Conservation (phyloP, 2,797 vertebrate genomes). For the Emydoidea blandingii region DNA sequence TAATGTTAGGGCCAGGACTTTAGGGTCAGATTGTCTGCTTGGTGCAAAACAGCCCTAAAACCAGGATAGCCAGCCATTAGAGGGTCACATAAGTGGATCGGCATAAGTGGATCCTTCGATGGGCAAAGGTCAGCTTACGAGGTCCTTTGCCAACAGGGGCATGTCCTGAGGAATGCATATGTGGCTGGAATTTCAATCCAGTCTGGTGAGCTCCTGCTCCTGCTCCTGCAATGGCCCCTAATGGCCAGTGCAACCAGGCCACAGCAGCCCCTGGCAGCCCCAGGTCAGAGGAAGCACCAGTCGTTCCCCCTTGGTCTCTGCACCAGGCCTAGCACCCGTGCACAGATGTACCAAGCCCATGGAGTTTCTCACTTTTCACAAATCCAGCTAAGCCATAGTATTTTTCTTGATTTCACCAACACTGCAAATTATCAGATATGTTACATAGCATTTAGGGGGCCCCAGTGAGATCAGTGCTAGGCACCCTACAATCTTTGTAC, state of each 20-base stretch:
- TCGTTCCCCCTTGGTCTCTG: neutral
- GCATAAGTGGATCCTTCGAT: neutral
- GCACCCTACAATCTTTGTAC: neutral
- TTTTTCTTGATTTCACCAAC: neutral
- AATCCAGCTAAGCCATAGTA: neutral
- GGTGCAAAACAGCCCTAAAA: neutral
- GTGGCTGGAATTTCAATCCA: neutral
- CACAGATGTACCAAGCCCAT: neutral
- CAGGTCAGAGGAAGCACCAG: neutral
- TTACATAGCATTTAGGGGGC: neutral
- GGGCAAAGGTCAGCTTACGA: neutral
- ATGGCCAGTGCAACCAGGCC: neutral
- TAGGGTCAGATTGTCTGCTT: neutral
- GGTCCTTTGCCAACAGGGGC: neutral
- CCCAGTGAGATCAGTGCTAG: neutral
- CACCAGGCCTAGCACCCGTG: neutral
- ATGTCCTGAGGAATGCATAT: neutral
- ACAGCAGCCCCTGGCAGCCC: neutral
- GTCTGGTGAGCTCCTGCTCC: neutral
- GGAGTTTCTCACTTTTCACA: neutral
- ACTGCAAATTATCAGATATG: neutral
- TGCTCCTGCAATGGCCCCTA: neutral
- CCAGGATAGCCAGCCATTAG: rapidly evolving
- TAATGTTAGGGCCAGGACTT: neutral
- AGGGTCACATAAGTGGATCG: neutral